Base-by-base conservation (phyloP, 23 tunicate species). In the Ascidia mentula region DNA sequence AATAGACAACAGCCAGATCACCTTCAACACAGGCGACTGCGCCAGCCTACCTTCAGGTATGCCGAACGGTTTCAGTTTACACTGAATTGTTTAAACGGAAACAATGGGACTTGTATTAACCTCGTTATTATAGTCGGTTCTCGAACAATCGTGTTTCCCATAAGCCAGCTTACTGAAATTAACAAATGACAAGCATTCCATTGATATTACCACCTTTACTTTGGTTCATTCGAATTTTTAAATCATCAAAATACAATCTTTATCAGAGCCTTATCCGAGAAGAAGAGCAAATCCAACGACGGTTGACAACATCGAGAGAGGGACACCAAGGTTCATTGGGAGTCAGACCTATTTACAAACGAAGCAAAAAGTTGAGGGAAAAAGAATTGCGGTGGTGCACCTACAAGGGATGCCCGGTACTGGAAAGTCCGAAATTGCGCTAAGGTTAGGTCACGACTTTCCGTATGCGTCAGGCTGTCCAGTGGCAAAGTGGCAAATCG, bases 401-500 rank as follows among this genome's bases (percentile, higher is more conserved):
- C 65, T 53, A 3, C 65, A 53, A 28, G 65, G 65, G 65, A 53
- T 53, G 22, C 65, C 65, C 65, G 65, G 65, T 20, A 20, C 65
- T 3, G 65, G 65, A 53, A 53, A 53, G 65, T 53, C 65, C 13
- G 22, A 26, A 28, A 53, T 53, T 9, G 65, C 24, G 2, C 7
- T 3, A 53, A 53, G 24, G 65, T 53, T 53, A 53, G 65, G 28
- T 6, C 28, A 53, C 22, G 65, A 53, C 24, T 53, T 53, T 9
- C 65, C 65, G 7, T 53, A 5, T 9, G 13, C 2, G 28, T 1
- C 7, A 6, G 65, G 24, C 22, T 1, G 65, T 6, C 28, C 24
- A 28, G 22, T 53, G 22, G 65, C 24, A 53, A 53, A 53, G 13
- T 53, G 65, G 65, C 65, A 53, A 20, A 53, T 53, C 13, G 65